phyloP scores from a whole-genome alignment of 2,113 vertebrate genomes.

The Uria aalge region DNA sequence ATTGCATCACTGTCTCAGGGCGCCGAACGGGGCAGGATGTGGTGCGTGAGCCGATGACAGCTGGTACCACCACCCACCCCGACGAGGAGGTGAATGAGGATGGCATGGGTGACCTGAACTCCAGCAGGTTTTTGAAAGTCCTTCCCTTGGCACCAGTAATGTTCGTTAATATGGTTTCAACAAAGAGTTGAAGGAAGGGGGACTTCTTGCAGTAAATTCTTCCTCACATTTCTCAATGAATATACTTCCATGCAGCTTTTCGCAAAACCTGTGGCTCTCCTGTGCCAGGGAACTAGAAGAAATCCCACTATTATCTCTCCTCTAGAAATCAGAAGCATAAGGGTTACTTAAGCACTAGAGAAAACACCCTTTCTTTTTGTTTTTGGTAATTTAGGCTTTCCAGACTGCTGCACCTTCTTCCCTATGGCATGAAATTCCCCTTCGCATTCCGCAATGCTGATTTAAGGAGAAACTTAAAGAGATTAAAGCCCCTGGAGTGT shows the following conservation, averaged over 20 bases:
- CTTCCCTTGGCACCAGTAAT: not conserved
- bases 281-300: not conserved
- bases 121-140: not conserved
- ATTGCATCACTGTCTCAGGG: not conserved
- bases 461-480: not conserved
- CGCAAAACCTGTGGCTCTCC: not conserved
- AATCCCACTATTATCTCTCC: not conserved
- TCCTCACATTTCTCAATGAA: not conserved
- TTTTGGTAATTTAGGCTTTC: not conserved
- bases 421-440: not conserved
- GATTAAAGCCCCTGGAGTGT: not conserved
- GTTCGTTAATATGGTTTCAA: not conserved
- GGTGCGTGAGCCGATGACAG: not conserved
- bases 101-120: not conserved
- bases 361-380: not conserved
- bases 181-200: not conserved
- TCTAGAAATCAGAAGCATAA: not conserved
- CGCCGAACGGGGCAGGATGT: fast-evolving
- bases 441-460: not conserved
- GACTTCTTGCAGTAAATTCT: not conserved
- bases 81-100: not conserved
- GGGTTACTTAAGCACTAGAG: not conserved
- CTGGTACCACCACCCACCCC: fast-evolving
- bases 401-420: not conserved
- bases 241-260: not conserved